Percentiles rank a stretch among this genome's conserved stretches.
Conservation (phyloP, 2,113 vertebrate genomes). For the Bungarus multicinctus region DNA sequence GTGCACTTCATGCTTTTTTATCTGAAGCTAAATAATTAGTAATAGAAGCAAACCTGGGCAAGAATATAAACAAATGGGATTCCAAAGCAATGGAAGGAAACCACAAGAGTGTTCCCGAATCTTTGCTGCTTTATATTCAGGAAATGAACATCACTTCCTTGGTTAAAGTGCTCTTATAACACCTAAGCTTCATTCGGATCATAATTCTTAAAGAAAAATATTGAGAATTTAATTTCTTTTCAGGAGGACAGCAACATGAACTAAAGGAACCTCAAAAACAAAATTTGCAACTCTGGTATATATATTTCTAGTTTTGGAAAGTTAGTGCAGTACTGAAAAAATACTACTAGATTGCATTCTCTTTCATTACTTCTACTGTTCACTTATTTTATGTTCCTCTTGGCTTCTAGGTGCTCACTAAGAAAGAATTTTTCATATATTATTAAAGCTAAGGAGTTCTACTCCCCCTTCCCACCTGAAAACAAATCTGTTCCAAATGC, state of each 20-base stretch:
- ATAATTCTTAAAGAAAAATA: background rate
- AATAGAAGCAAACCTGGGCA: background rate
- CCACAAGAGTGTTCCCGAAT: background rate
- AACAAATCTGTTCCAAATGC: too few species aligned
- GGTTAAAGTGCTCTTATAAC: background rate
- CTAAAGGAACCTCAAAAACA: background rate
- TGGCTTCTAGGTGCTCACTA: too few species aligned
- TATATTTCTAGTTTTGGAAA: background rate
- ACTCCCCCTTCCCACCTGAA: too few species aligned
- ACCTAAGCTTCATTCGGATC: background rate
- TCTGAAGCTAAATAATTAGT: background rate
- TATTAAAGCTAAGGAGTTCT: too few species aligned
- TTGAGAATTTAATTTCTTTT: background rate
- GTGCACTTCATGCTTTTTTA: background rate
- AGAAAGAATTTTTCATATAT: too few species aligned
- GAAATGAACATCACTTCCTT: background rate
- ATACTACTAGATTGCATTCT: background rate
- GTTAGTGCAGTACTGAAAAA: background rate
- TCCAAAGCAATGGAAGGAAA: background rate
- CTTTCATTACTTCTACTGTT: background rate
- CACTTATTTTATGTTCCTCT: background rate
- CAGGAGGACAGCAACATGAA: background rate
- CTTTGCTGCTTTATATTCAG: background rate
- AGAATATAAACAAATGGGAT: background rate
- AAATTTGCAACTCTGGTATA: background rate